Percentiles rank a stretch among this genome's conserved stretches.
Conservation (phyloP, 2,113 vertebrate genomes). For the Clarias batrachus region DNA sequence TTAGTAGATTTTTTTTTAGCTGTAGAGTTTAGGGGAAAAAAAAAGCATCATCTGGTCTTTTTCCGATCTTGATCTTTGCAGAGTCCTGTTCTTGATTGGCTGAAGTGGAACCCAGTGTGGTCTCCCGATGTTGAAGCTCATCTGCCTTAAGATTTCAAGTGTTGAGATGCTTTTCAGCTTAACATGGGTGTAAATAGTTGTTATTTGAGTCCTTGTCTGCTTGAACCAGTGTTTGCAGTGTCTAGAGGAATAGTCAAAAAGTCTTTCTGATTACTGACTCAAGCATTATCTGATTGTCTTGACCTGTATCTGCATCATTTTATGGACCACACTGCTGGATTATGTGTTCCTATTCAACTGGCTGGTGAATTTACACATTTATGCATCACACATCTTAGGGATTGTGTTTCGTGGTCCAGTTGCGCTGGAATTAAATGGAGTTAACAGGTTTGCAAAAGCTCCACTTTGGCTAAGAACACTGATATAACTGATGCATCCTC, state of each 20-base stretch:
- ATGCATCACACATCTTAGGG: neutral
- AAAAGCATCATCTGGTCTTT: neutral
- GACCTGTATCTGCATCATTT: neutral
- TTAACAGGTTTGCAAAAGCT: neutral
- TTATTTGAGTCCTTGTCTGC: neutral
- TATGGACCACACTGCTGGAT: neutral
- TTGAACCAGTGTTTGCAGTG: neutral
- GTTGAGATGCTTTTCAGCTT: neutral
- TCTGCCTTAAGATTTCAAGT: neutral
- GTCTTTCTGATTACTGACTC: neutral
- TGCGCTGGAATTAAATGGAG: neutral
- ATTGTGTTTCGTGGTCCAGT: neutral
- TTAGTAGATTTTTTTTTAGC: too few relatives aligned
- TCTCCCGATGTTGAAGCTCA: neutral
- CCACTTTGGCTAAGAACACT: neutral
- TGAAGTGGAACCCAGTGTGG: neutral
- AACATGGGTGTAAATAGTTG: neutral
- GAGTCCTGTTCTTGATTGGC: neutral
- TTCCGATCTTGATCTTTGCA: neutral
- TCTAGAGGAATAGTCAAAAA: neutral
- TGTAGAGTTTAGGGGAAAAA: too few relatives aligned
- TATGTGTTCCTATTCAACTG: neutral
- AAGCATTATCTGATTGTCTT: neutral
- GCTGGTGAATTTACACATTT: neutral
- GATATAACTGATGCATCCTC: neutral